These are phyloP conservation scores for Brachionus koreanus DNA, from an alignment of 1,140 invertebrate species.

Conservation along the genomic window DNA sequence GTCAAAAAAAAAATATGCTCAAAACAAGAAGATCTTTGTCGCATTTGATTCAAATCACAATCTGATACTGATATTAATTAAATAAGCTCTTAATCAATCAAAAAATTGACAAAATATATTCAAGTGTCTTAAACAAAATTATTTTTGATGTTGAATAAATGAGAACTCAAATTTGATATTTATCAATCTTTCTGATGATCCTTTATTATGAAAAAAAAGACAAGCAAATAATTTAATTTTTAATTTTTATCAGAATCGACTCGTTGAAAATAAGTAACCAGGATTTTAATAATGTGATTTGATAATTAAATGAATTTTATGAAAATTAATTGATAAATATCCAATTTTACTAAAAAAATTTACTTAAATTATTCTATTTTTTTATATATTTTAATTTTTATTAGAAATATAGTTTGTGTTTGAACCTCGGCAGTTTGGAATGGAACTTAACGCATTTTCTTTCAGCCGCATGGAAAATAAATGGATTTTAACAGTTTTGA, in stretches of 20 bases:
- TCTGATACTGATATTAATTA: neutral
- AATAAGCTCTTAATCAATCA: conserved; percentile 37
- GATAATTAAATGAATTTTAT: no score
- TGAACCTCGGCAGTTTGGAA: no score
- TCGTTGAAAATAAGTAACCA: no score
- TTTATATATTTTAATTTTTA: no score
- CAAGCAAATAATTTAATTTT: neutral
- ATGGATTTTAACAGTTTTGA: no score
- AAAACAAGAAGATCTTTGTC: neutral
- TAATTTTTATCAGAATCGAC: neutral
- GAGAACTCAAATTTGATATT: neutral
- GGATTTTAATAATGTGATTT: no score
- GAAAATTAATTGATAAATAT: no score
- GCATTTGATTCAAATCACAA: neutral
- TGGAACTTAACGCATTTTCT: no score
- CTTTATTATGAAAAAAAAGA: neutral
- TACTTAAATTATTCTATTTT: no score
- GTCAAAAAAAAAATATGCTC: neutral
- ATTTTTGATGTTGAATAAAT: neutral
- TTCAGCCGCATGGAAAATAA: no score
- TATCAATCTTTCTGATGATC: neutral
- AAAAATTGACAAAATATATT: neutral
- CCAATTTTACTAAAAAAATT: no score
- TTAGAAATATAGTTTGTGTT: no score
- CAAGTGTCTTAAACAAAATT: conserved; percentile 6